These are phyloP conservation scores for Notothenia rossii DNA, from an alignment of 2,113 vertebrate genomes.

Conservation along the genomic window DNA sequence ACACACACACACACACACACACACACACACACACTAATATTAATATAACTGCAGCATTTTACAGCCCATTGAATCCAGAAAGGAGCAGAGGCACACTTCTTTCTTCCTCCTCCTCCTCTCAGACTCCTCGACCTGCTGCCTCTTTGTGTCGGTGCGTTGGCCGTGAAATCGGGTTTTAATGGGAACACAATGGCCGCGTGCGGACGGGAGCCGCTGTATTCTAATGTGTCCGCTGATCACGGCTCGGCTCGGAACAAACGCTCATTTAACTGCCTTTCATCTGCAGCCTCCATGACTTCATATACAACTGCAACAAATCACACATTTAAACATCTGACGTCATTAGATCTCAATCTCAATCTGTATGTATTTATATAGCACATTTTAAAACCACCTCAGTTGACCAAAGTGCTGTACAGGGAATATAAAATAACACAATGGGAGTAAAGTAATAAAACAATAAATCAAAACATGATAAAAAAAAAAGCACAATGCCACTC, in stretches of 20 bases:
- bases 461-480: too few species aligned
- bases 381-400: too few species aligned
- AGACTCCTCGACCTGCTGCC: slow-evolving; percentile 77
- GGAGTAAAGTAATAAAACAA: too few species aligned
- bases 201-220: slow-evolving; percentile 75
- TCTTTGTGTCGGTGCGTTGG: slow-evolving; percentile 73
- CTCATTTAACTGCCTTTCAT: slow-evolving; percentile 51
- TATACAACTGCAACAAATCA: background rate
- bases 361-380: too few species aligned
- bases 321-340: background rate
- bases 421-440: too few species aligned
- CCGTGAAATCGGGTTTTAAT: slow-evolving; percentile 76
- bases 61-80: background rate
- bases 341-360: too few species aligned
- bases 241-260: slow-evolving; percentile 51
- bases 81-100: slow-evolving; percentile 13
- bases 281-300: slow-evolving; percentile 18
- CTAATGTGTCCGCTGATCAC: slow-evolving; percentile 63
- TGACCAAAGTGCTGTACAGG: too few species aligned
- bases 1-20: slow-evolving; percentile 9
- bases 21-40: background rate
- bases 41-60: background rate
- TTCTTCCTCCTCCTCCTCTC: slow-evolving; percentile 53
- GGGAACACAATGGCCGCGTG: slow-evolving; percentile 73
- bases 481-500: too few species aligned